A percentile compares a stretch with the other conserved stretches of the same genome.
These are phyloP conservation scores for Orestias chungarensis DNA, from an alignment of 2,797 vertebrate genomes.

Conservation along the genomic window DNA sequence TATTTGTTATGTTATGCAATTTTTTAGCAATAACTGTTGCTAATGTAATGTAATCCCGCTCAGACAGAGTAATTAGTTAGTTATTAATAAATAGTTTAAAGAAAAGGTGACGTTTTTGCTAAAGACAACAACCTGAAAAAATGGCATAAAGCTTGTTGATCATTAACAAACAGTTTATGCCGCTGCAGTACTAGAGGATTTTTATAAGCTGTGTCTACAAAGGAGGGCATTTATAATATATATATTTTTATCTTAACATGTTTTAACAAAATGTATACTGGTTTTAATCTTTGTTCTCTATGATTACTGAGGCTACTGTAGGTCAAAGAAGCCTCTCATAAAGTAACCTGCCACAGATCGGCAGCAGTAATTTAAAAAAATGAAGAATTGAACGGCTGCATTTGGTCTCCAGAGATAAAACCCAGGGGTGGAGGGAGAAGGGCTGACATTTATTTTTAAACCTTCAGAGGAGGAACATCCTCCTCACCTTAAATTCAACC, in stretches of 20 bases:
- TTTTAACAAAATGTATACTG: neutral
- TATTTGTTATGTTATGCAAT: no score
- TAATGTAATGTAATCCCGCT: no score
- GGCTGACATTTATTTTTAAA: constrained; percentile 61
- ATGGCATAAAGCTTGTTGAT: no score
- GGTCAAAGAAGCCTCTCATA: neutral
- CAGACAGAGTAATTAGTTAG: no score
- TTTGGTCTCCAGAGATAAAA: constrained; percentile 61
- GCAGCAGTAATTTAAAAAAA: constrained; percentile 39
- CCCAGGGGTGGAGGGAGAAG: constrained; percentile 11
- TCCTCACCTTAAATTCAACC: constrained; percentile 11
- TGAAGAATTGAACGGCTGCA: constrained; percentile 26
- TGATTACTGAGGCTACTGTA: neutral
- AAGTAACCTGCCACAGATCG: constrained; percentile 53
- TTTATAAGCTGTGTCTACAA: neutral
- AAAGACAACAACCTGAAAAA: no score
- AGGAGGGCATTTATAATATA: neutral
- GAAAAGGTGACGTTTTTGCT: no score
- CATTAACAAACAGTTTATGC: no score
- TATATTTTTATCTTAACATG: neutral
- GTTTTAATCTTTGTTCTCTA: neutral
- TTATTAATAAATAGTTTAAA: no score
- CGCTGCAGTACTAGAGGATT: neutral
- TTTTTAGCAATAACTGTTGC: no score
- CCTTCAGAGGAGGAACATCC: constrained; percentile 48